Conservation (phyloP, 2,797 vertebrate genomes). For the Bradypodion ventrale region DNA sequence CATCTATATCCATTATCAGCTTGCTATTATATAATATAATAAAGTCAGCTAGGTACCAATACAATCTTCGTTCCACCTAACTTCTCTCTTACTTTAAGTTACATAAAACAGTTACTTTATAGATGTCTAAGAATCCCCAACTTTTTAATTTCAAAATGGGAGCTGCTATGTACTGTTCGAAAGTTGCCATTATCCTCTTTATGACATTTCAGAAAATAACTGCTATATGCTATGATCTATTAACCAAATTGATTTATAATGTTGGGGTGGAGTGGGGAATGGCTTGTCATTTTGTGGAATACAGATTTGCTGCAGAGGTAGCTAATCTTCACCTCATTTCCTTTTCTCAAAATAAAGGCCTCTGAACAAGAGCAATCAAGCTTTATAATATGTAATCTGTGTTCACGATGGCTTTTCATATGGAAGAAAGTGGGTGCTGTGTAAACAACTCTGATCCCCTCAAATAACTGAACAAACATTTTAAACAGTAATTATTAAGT, state of each 20-base stretch:
- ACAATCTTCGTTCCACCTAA: not conserved
- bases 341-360: not conserved
- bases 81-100: not conserved
- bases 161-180: not conserved
- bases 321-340: not conserved
- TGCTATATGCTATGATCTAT: not conserved
- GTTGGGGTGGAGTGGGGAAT: not conserved
- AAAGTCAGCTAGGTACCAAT: not conserved
- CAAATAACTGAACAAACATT: not conserved
- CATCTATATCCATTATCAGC: not conserved
- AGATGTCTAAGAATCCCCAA: not conserved
- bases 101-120: not conserved
- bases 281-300: not conserved
- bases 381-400: not conserved
- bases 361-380: not conserved
- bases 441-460: not conserved
- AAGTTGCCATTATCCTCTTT: not conserved
- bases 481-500: not conserved
- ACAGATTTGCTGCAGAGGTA: not conserved
- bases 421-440: not conserved
- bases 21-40: not conserved
- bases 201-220: not conserved
- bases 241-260: not conserved
- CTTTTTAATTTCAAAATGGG: not conserved
- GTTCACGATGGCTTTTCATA: not conserved